A percentile compares a stretch with the other conserved stretches of the same genome.
These are phyloP conservation scores for Lasioglossum zephyrum DNA, from an alignment of 2,888 invertebrate species.

Conservation along the genomic window DNA sequence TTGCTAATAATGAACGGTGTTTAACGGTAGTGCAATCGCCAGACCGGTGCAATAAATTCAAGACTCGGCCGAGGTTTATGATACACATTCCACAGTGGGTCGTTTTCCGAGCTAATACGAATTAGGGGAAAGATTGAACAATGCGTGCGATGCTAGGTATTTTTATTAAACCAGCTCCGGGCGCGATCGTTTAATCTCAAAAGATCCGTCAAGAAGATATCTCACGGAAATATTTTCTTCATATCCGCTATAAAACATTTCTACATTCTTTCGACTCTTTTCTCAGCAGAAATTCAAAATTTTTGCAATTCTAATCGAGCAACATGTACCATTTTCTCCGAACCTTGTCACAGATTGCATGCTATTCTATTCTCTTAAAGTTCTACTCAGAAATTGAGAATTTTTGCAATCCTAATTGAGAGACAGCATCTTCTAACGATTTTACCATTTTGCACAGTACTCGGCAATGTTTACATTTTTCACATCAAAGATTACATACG, in stretches of 20 bases:
- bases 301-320: background rate
- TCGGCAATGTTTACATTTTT: too few species aligned
- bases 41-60: slow-evolving; percentile 13
- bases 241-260: background rate
- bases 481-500: too few species aligned
- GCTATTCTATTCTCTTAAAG: too few species aligned
- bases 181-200: too few species aligned
- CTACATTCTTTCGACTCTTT: background rate
- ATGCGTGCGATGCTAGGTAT: background rate
- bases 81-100: slow-evolving; percentile 12
- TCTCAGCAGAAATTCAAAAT: background rate
- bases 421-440: too few species aligned
- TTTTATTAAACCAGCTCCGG: background rate
- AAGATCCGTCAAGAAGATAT: background rate
- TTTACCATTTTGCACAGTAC: background rate
- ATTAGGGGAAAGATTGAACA: background rate
- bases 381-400: too few species aligned
- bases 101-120: background rate
- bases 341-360: too few species aligned
- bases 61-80: slow-evolving; percentile 15
- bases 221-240: background rate
- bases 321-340: background rate
- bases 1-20: slow-evolving; percentile 47
- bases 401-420: too few species aligned
- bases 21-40: slow-evolving; percentile 42